Evolutionary conservation across 2,888 invertebrate genomes (phyloP).

Genomic region (Perdita meconis): DNA sequence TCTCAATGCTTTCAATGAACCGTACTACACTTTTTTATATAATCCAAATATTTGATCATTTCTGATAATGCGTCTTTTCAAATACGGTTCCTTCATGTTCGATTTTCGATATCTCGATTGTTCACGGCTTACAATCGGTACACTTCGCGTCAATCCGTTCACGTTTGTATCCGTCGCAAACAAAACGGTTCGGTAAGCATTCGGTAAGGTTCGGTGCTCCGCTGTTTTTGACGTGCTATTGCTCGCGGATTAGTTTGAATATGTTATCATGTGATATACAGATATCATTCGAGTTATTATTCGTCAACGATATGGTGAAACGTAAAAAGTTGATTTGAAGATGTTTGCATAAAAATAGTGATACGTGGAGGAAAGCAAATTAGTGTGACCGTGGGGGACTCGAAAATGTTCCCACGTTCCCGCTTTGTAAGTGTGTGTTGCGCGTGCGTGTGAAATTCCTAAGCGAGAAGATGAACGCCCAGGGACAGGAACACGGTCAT

Average conservation of each 20-base stretch:
- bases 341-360: constrained; percentile 1
- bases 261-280: not conserved
- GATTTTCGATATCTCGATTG: constrained; percentile 47
- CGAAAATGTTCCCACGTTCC: constrained; percentile 82
- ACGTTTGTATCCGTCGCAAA: constrained; percentile 33
- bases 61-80: constrained; percentile 6
- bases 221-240: constrained; percentile 11
- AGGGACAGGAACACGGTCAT: constrained; percentile 88
- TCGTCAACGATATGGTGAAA: not conserved
- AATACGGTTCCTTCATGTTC: constrained; percentile 22
- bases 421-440: constrained; percentile 68
- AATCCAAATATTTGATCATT: not conserved
- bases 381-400: constrained; percentile 72
- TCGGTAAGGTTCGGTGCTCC: no score
- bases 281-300: not conserved
- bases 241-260: not conserved
- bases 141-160: constrained; percentile 28
- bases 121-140: constrained; percentile 27
- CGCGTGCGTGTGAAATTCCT: constrained; percentile 76
- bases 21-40: not conserved
- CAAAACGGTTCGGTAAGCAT: constrained; percentile 37
- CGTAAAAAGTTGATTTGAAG: not conserved
- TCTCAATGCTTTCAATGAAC: not conserved
- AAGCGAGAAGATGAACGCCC: constrained; percentile 78
- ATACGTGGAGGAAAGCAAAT: constrained; percentile 29